Evolutionary conservation across 2,113 vertebrate genomes (phyloP).

Genomic region (Catharus minimus): DNA sequence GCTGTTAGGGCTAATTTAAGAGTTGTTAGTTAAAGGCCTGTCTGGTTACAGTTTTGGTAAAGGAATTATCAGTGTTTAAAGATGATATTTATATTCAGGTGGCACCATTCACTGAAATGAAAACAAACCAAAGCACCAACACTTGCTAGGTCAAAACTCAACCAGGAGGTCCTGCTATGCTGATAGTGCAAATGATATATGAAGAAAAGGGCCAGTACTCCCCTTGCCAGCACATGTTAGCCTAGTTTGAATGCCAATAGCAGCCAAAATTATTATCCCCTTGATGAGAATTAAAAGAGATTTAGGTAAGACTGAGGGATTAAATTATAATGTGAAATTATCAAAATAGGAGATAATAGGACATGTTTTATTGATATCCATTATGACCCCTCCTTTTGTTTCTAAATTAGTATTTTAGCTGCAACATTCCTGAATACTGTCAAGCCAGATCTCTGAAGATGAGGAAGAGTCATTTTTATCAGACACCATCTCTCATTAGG

Average conservation of each 20-base stretch:
- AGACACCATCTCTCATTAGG: neutral
- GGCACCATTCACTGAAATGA: neutral
- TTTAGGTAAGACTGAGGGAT: neutral
- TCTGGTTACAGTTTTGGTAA: neutral
- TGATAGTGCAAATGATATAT: neutral
- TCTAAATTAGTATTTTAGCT: neutral
- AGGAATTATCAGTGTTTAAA: neutral
- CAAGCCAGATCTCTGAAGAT: neutral
- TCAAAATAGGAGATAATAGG: neutral
- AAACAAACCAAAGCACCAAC: neutral
- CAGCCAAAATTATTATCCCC: neutral
- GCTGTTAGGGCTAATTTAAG: neutral
- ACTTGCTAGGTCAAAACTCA: neutral
- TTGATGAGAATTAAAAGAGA: neutral
- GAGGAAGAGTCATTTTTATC: neutral
- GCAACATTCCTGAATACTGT: neutral
- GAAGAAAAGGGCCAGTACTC: neutral
- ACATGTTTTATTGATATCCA: neutral
- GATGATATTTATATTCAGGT: neutral
- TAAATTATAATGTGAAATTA: neutral
- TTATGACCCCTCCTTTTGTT: neutral
- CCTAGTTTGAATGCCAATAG: neutral
- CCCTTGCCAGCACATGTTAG: neutral
- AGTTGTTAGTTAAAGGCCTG: neutral
- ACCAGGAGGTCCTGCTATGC: neutral